Base-by-base conservation (phyloP, 2,797 vertebrate genomes). In the Decapterus maruadsi region DNA sequence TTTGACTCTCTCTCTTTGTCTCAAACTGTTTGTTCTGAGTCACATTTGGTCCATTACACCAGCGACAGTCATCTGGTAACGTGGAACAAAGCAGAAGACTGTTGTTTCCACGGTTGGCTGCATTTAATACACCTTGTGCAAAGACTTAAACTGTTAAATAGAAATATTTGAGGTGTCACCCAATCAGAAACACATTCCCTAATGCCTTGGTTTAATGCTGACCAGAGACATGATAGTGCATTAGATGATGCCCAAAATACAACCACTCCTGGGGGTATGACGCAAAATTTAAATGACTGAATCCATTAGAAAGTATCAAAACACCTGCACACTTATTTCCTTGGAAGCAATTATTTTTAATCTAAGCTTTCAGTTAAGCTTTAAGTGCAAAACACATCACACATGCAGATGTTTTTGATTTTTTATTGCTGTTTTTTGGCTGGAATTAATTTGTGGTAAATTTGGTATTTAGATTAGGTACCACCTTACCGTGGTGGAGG, bases 21-120 rank as follows among this genome's bases (percentile, higher is more conserved):
- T 34, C 31, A 6, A 34, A 34, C 4, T 70, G 36, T 29, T 48
- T 45, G 19, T 51, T 36, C 5, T 17, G 20, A 40, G 38, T 31
- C 14, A 48, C 13, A 57, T 50, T n/a, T 54, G 29, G 40, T 31
- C 55, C 26, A 61, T 42, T 66, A 43, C 54, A 71, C n/a, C n/a
- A 58, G 8, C n/a, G 12, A 57, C 42, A 68, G 22, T 34, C 11
- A 53, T 54, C 19, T 31, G 20, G 20, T 17, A 45, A 22, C 14
- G 13, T 20, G 31, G 51, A 45, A 46, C 17, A 59, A 59, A n/a
- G 17, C 29, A 62, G 13, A 46, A 31, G 6, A 11, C 11, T 22
- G 5, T 20, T 54, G 55, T 20, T 60, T 48, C 40, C n/a, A 38
- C 1, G 12, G 45, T 54, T 50, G 54, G 54, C 19, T 67, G 9